Evolutionary conservation across 1,140 invertebrate genomes (phyloP), one percentile per base, ranked within the genome.

Genomic region (Vollenhovia emeryi): DNA sequence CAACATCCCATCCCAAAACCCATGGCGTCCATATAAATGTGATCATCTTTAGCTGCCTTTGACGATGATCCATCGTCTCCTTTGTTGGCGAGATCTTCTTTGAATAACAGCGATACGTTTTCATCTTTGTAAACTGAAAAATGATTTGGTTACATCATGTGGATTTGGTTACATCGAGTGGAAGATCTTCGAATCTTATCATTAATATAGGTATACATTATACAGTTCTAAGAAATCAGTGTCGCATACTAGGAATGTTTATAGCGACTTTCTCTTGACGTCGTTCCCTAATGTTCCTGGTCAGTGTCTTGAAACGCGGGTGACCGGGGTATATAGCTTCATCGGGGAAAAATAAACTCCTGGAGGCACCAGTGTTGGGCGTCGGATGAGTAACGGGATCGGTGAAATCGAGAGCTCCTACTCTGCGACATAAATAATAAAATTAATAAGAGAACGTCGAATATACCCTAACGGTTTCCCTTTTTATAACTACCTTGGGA

Each of bases 1-100:
- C 98, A 99, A 93, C 98, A 99, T 45, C 99, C 99, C 99, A 99
- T 99, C 55, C 99, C 99, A 95, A 99, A 99, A 45, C 98, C 99
- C 99, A 99, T 99, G 0, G 98, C 98, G 94, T 99, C 99, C 97
- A 99, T 97, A 91, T 99, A 98, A 83, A 99, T 97, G 92, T 98
- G 98, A 95, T 99, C 97, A 2, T 97, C 97, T 89, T 96, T 95
- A 2, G 97, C 96, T n/a, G 96, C 96, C 57, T 95, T 95, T 21
- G 91, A 95, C 93, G 93, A 96, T 80, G 96, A 96, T 27, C 97
- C 96, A 93, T 98, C 97, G 86, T 99, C 97, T 2, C 95, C 96
- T 8, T 96, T 92, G 11, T 82, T 83, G 30, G 88, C 30, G 95
- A 98, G 94, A 96, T 97, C 95, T 96, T 98, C 95, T 94, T 98